Percentiles rank a stretch among this genome's conserved stretches.
Evolutionary conservation across 2,113 vertebrate species (phyloP).

Genomic region (Eublepharis macularius): DNA sequence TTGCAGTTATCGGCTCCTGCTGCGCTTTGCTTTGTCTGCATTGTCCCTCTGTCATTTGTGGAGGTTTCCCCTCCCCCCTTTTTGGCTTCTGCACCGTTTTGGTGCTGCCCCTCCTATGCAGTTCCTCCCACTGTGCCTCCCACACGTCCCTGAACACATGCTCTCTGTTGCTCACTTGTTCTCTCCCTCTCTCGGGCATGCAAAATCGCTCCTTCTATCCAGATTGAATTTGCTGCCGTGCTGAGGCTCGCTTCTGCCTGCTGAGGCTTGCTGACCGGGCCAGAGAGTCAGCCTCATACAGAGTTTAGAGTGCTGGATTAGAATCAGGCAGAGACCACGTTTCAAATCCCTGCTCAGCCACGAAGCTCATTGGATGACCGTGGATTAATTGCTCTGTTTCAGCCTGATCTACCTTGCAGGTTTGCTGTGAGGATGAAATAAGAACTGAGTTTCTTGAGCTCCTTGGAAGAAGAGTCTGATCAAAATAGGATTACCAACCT

Average conservation of each 20-base stretch:
- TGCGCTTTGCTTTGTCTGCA: background rate
- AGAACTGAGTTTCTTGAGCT: no score
- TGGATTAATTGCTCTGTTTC: no score
- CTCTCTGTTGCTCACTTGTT: background rate
- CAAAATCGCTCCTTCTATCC: background rate
- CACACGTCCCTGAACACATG: slow-evolving; percentile 37
- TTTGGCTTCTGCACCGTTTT: slow-evolving; percentile 38
- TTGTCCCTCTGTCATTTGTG: slow-evolving; percentile 16
- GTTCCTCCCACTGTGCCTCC: slow-evolving; percentile 29
- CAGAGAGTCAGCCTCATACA: no score
- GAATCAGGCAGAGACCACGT: no score
- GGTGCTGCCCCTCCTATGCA: slow-evolving; percentile 41
- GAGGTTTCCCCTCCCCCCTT: slow-evolving; percentile 9
- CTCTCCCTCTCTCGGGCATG: background rate
- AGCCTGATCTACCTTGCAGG: no score
- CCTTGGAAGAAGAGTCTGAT: no score
- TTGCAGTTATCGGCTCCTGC: background rate
- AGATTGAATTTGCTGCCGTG: background rate
- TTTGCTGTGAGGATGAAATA: no score
- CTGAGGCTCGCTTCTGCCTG: background rate
- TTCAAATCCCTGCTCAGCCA: no score
- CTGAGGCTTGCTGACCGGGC: no score
- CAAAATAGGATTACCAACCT: no score
- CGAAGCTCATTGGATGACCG: no score
- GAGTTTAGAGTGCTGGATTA: no score